phyloP scores from a whole-genome alignment of 1,140 invertebrate genomes.

The Ctenoplectra terminalis region DNA sequence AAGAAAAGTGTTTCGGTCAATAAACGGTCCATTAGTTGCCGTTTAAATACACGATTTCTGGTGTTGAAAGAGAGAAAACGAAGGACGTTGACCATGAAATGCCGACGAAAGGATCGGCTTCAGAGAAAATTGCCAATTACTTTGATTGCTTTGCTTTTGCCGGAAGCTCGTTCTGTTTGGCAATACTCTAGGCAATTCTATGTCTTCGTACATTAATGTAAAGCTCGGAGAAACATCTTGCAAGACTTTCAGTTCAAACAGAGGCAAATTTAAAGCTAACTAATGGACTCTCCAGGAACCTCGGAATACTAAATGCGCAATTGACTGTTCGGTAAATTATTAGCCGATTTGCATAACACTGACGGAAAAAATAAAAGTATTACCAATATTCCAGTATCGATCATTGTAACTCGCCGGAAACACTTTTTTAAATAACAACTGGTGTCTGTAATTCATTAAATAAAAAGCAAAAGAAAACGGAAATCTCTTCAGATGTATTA shows the following conservation, averaged over 20 bases:
- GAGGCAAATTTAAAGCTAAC: constrained; percentile 8
- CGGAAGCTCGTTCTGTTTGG: constrained; percentile 8
- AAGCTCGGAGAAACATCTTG: background rate
- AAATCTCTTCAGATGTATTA: too few relatives aligned
- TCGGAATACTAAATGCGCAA: constrained; percentile 4
- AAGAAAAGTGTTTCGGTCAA: constrained; percentile 63
- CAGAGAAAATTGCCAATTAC: constrained; percentile 65
- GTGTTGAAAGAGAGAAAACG: constrained; percentile 44
- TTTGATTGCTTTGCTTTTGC: constrained; percentile 43
- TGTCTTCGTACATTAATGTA: constrained; percentile 26
- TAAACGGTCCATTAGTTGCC: constrained; percentile 66
- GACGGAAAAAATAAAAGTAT: background rate
- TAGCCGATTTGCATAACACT: background rate
- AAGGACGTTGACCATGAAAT: constrained; percentile 48
- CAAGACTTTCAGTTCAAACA: background rate
- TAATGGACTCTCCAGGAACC: background rate
- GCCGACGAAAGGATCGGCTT: constrained; percentile 60
- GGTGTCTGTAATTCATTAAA: too few relatives aligned
- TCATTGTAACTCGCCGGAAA: background rate
- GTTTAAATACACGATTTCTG: constrained; percentile 66
- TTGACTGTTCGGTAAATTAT: background rate
- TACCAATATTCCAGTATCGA: background rate
- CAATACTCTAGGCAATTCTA: background rate
- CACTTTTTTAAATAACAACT: too few relatives aligned
- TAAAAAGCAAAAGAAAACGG: too few relatives aligned